phyloP scores from a whole-genome alignment of 2,888 invertebrate genomes.

The Netelia fuscicornis region DNA sequence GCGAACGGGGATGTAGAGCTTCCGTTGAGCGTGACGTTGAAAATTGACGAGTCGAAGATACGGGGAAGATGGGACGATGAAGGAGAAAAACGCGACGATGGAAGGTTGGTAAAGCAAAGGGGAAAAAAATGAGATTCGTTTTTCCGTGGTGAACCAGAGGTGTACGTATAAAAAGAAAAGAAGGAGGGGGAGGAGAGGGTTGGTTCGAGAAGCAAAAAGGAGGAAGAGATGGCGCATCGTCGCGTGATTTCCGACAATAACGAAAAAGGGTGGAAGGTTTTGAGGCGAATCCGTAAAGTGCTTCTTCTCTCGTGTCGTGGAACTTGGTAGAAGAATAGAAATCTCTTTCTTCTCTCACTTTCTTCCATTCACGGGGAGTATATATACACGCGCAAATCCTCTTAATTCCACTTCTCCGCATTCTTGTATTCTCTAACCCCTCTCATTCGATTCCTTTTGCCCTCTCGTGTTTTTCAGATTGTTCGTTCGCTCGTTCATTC shows the following conservation, averaged over 20 bases:
- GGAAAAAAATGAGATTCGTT: constrained; percentile 15
- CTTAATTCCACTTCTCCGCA: constrained; percentile 57
- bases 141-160: not conserved
- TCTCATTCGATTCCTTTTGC: constrained; percentile 8
- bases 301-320: constrained; percentile 44
- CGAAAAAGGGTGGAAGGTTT: constrained; percentile 10
- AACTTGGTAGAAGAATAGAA: constrained; percentile 5
- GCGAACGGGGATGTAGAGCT: constrained; percentile 1
- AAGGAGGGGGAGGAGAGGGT: not conserved
- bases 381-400: constrained; percentile 49
- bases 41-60: constrained; percentile 55
- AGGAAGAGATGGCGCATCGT: constrained; percentile 34
- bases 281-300: constrained; percentile 53
- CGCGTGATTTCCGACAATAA: constrained; percentile 60
- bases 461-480: constrained; percentile 6
- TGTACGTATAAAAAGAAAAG: not conserved
- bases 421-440: constrained; percentile 26
- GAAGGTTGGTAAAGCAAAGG: constrained; percentile 4
- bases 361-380: constrained; percentile 21
- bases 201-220: not conserved
- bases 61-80: constrained; percentile 14
- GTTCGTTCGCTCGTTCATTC: not conserved
- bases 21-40: constrained; percentile 46
- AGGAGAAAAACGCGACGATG: not conserved
- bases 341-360: constrained; percentile 5